Evolutionary conservation across 92 coral and sea anemone genomes (phyloP).

Genomic region (Scolanthus callimorphus): DNA sequence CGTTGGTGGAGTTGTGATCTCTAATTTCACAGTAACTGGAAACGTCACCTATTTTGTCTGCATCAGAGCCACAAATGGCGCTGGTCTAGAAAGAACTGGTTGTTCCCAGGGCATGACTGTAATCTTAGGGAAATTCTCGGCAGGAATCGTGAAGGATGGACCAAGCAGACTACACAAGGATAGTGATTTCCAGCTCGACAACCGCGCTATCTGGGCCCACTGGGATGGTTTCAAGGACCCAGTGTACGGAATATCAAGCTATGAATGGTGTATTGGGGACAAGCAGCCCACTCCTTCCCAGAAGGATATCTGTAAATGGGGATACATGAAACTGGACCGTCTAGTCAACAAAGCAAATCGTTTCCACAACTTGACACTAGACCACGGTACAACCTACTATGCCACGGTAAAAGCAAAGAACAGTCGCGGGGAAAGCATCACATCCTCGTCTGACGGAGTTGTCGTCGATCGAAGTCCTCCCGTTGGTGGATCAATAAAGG

Average conservation of each 20-base stretch:
- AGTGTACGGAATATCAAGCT: constrained; percentile 59
- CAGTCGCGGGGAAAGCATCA: constrained; percentile 61
- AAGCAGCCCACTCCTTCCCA: constrained; percentile 33
- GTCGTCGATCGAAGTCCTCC: constrained; percentile 89
- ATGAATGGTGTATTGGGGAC: constrained; percentile 89
- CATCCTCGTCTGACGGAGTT: constrained; percentile 87
- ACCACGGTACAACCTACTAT: constrained; percentile 79
- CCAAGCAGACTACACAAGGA: constrained; percentile 48
- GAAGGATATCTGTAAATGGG: constrained; percentile 44
- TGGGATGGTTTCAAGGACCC: constrained; percentile 96
- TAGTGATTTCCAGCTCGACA: constrained; percentile 92
- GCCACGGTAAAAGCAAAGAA: constrained; percentile 86
- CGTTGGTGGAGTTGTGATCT: constrained; percentile 70
- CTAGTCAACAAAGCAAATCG: constrained; percentile 64
- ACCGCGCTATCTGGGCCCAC: constrained; percentile 88
- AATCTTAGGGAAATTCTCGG: constrained; percentile 70
- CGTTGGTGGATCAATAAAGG: constrained; percentile 35
- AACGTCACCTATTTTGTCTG: constrained; percentile 78
- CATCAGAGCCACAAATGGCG: constrained; percentile 86
- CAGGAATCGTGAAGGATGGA: constrained; percentile 87
- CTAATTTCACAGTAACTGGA: constrained; percentile 59
- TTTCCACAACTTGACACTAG: constrained; percentile 72
- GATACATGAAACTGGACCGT: constrained; percentile 42
- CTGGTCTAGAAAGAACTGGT: constrained; percentile 75
- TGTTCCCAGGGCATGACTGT: constrained; percentile 71